Percentiles rank a stretch among this genome's conserved stretches.
Conservation (phyloP, 1,140 invertebrate species). For the Neodiprion virginianus region DNA sequence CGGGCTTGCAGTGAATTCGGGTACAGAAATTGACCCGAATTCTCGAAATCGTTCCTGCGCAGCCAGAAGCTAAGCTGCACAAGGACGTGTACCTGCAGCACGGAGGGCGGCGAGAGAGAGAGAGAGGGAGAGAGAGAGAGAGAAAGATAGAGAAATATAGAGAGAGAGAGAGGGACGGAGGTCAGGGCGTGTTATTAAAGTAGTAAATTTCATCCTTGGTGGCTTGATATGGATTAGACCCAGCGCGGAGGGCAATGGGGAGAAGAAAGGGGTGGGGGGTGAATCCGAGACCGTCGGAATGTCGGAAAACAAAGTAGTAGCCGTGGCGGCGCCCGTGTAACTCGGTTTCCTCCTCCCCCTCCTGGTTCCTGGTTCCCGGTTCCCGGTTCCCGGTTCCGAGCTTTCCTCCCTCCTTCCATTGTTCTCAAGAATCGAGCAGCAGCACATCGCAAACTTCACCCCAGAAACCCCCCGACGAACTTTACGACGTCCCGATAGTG, state of each 20-base stretch:
- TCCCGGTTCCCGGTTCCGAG: not conserved
- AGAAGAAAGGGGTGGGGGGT: not conserved
- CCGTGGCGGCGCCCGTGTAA: not conserved
- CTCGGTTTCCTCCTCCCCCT: constrained; percentile 1
- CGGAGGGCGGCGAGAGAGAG: not conserved
- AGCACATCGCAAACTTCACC: too few relatives aligned
- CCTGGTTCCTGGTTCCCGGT: not conserved
- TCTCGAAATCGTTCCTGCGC: constrained; percentile 35
- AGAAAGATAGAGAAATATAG: not conserved
- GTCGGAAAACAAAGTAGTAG: constrained; percentile 5
- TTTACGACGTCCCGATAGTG: constrained; percentile 4
- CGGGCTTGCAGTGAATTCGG: not conserved
- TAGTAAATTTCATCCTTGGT: constrained; percentile 44
- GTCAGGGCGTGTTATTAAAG: constrained; percentile 42
- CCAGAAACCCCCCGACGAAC: not conserved
- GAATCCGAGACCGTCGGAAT: constrained; percentile 1
- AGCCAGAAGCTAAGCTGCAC: not conserved
- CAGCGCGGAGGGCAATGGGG: constrained; percentile 10
- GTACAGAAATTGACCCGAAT: constrained; percentile 39
- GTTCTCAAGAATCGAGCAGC: constrained; percentile 1
- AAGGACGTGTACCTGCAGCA: not conserved
- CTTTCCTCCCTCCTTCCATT: not conserved
- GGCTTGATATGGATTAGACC: constrained; percentile 40
- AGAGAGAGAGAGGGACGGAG: not conserved
- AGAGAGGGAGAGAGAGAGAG: not conserved